Conservation (phyloP, 2,113 vertebrate genomes). For the Pomatorhinus ruficollis region DNA sequence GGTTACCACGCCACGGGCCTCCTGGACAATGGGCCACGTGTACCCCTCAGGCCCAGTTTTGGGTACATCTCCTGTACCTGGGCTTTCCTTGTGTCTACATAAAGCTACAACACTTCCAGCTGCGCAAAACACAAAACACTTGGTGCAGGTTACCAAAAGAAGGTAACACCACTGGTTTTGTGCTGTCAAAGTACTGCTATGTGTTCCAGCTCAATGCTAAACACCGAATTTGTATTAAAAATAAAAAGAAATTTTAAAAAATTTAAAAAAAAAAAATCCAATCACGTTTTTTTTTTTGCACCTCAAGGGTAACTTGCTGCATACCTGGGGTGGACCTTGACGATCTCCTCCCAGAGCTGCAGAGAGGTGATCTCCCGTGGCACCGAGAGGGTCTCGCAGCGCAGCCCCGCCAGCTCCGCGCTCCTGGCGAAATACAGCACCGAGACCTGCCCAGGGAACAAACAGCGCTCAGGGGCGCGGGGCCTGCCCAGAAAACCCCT, state of each 20-base stretch:
- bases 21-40: accelerated
- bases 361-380: conserved; percentile 76
- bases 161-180: accelerated
- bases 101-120: background rate
- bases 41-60: accelerated
- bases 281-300: background rate
- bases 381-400: conserved; percentile 78
- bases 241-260: no score
- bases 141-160: background rate
- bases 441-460: conserved; percentile 48
- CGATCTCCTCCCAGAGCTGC: conserved; percentile 87
- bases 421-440: conserved; percentile 94
- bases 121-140: accelerated
- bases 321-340: conserved; percentile 85
- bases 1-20: accelerated
- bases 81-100: accelerated
- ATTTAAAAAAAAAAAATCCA: background rate
- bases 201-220: accelerated
- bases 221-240: accelerated
- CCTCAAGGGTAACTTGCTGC: background rate
- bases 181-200: accelerated
- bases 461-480: background rate
- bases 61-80: accelerated
- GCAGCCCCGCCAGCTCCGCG: conserved; percentile 85
- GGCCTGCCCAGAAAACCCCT: background rate